These are phyloP conservation scores for Heliothis peltigera DNA, from an alignment of 2,888 invertebrate species.

Conservation along the genomic window DNA sequence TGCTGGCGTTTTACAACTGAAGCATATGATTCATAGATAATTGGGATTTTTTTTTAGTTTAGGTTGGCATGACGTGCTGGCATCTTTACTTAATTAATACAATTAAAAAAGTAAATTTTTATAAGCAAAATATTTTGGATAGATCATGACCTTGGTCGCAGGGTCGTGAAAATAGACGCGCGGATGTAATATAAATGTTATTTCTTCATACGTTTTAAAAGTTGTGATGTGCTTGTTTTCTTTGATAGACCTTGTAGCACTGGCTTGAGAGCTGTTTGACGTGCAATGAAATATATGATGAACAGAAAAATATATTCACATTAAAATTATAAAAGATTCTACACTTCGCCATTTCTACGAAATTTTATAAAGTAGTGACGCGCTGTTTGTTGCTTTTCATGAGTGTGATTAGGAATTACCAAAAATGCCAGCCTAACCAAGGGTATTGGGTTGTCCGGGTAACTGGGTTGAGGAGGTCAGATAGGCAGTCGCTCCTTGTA, in stretches of 20 bases:
- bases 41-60: too few relatives aligned
- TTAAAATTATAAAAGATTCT: not conserved
- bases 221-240: slow-evolving; percentile 13
- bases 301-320: not conserved
- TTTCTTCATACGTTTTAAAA: slow-evolving; percentile 19
- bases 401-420: too few relatives aligned
- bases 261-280: slow-evolving; percentile 20
- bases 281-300: slow-evolving; percentile 2
- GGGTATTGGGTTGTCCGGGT: too few relatives aligned
- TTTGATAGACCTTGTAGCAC: slow-evolving; percentile 9
- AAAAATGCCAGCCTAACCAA: too few relatives aligned
- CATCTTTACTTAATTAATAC: too few relatives aligned
- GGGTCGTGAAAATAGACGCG: slow-evolving; percentile 43
- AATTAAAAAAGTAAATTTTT: slow-evolving; percentile 6
- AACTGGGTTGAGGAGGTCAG: too few relatives aligned
- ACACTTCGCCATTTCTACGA: not conserved
- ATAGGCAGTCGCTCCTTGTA: too few relatives aligned
- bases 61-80: too few relatives aligned
- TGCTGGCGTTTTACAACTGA: too few relatives aligned
- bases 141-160: slow-evolving; percentile 36
- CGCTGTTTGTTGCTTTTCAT: too few relatives aligned
- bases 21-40: too few relatives aligned
- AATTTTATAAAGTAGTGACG: not conserved
- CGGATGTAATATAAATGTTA: slow-evolving; percentile 34
- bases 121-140: slow-evolving; percentile 20